Evolutionary conservation across 2,888 invertebrate genomes (phyloP), one percentile per base, ranked within the genome.

Genomic region (Cerastis leucographa): DNA sequence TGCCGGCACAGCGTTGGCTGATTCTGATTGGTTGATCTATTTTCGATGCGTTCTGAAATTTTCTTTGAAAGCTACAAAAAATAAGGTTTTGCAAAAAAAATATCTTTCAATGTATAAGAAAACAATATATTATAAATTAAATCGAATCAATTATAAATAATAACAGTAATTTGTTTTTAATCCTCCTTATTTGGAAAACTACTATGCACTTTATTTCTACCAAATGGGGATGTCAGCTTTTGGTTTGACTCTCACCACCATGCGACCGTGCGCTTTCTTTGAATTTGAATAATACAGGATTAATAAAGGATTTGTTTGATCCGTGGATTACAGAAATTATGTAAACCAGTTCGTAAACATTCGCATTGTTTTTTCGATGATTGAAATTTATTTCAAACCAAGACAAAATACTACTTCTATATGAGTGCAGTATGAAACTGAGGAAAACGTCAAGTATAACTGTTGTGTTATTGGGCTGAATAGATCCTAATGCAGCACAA

Each of bases 1-100:
- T 91, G 92, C 94, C 95, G 95, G 94, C 94, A 95, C 92, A 95
- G 96, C 93, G 96, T 96, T 97, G 97, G 95, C 97, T 85, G 87
- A 90, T 93, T 95, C 90, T 94, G 93, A 97, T 97, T 97, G 97
- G 97, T 97, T 97, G 97, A 97, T 90, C 76, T 12, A 71, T 87
- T 90, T 85, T 65, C 2, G 77, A 54, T 89, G 90, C 95, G 94
- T 96, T 96, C 95, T 67, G 82, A 85, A 84, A 85, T 72, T 2
- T 35, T 35, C 19, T 22, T 25, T 25, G 25, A 25, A 25, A 25
- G 22, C 12, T 40, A 42, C 14, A 65, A 44, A 22, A 4, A n/a
- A 35, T 22, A 22, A 7, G 22, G 25, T 49, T 49, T 22, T 17
- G 1, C 5, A 19, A 44, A 22, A 22, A 71, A 11, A 72, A 35